Base-by-base conservation (phyloP, 30 jellyfish, hydroid and myxozoan species). In the Clytia hemisphaerica region DNA sequence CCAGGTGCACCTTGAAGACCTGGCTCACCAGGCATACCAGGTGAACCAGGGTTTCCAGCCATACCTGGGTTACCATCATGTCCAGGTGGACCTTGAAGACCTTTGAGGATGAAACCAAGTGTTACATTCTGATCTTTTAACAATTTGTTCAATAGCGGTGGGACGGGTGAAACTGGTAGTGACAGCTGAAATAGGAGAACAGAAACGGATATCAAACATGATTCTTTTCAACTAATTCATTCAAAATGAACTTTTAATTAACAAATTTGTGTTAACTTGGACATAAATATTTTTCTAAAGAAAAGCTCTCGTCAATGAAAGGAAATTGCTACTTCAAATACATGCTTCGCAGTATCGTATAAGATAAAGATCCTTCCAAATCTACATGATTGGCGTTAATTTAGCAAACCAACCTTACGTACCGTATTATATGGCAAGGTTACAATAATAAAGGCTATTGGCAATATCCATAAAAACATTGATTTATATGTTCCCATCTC, bases 21-120 rank as follows among this genome's bases (percentile, higher is more conserved):
- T 74, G 72, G 76, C 80, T 72, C 83, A 28, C 99, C 99, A 32
- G 95, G 95, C 21, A 91, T 94, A 42, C 99, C 99, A 6, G 99
- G 93, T 26, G 94, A 82, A 32, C 99, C 99, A 15, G 99, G 99
- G 28, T 78, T 72, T n/a, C 99, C 99, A 2, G 99, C 61, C 35
- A 88, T 75, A 28, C 99, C 99, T 9, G 99, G 99, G 72, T 67
- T 65, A 65, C 99, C 99, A 83, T 91, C 99, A 77, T 93, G 76
- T 76, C 99, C 99, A 33, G 99, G 99, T 26, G 99, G 99, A 46
- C 99, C 99, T 83, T 91, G 99, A 26, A 91, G 82, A 19, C 99
- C 99, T 62, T 91, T 91, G 74, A 91, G 61, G 35, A 91, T 91
- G 72, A 91, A 91, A 9, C 99, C 99, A 59, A 91, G 94, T 10